phyloP scores from a whole-genome alignment of 2,888 invertebrate species.

The Cheilosia urbana region DNA sequence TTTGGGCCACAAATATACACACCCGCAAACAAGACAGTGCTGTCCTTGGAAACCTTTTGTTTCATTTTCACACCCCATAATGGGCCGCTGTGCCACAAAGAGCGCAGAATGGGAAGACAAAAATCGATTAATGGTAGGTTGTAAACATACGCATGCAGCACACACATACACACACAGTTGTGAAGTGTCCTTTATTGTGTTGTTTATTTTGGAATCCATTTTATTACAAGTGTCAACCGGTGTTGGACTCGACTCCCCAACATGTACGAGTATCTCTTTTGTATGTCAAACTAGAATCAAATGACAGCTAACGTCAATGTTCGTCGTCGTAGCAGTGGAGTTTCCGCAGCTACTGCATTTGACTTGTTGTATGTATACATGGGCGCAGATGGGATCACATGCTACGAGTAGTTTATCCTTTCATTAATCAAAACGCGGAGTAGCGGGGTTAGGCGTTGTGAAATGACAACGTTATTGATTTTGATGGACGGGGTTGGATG shows the following conservation, averaged over 20 bases:
- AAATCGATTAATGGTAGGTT: slow-evolving; percentile 40
- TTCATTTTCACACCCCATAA: neutral
- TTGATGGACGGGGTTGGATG: neutral
- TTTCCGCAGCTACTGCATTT: neutral
- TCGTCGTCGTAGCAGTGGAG: neutral
- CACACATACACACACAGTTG: neutral
- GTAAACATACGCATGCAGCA: slow-evolving; percentile 6
- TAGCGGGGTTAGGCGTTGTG: neutral
- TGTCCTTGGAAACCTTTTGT: slow-evolving; percentile 7
- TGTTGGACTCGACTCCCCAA: neutral
- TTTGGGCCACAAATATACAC: slow-evolving; percentile 1
- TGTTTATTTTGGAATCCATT: slow-evolving; percentile 32
- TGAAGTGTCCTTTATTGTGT: slow-evolving; percentile 10
- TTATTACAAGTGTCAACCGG: slow-evolving; percentile 42
- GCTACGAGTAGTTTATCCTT: slow-evolving; percentile 24
- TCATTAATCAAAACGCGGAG: slow-evolving; percentile 38
- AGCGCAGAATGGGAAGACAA: neutral
- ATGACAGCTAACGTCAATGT: slow-evolving; percentile 23
- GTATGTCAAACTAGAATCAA: slow-evolving; percentile 22
- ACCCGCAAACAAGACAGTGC: neutral
- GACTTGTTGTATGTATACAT: neutral
- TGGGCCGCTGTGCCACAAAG: neutral
- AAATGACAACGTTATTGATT: slow-evolving; percentile 29
- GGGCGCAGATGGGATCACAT: neutral
- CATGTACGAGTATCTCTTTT: slow-evolving; percentile 3